Evolutionary conservation across 2,797 vertebrate genomes (phyloP).

Genomic region (Capromys pilorides): DNA sequence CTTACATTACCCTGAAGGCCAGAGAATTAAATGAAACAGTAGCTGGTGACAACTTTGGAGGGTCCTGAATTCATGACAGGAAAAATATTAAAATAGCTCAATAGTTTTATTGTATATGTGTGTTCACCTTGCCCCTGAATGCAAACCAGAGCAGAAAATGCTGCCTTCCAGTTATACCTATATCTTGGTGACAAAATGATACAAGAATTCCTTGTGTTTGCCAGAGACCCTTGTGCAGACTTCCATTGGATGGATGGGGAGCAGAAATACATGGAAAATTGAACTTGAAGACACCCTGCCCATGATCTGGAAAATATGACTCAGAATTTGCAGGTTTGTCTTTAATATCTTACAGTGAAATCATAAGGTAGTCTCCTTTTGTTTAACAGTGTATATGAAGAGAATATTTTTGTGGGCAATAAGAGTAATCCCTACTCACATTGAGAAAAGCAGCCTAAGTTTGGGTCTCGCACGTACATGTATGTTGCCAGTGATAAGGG

Average conservation of each 20-base stretch:
- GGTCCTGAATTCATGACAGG: conserved; percentile 82
- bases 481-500: neutral
- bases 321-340: neutral
- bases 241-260: neutral
- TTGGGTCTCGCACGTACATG: neutral
- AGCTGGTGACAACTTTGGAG: conserved; percentile 84
- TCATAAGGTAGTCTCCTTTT: neutral
- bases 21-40: conserved; percentile 86
- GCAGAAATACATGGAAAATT: neutral
- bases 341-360: neutral
- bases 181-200: conserved; percentile 43
- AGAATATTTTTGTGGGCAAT: conserved; percentile 34
- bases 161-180: conserved; percentile 63
- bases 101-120: conserved; percentile 81
- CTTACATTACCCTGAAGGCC: conserved; percentile 87
- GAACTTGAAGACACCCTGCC: neutral
- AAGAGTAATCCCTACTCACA: neutral
- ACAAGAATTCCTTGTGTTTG: conserved; percentile 22
- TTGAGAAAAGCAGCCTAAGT: neutral
- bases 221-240: conserved; percentile 27
- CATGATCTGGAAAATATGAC: neutral
- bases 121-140: conserved; percentile 80
- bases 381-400: neutral
- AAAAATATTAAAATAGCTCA: conserved; percentile 85
- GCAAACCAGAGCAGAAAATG: conserved; percentile 73